phyloP scores from a whole-genome alignment of 2,888 invertebrate species.

The Andricus curvator region DNA sequence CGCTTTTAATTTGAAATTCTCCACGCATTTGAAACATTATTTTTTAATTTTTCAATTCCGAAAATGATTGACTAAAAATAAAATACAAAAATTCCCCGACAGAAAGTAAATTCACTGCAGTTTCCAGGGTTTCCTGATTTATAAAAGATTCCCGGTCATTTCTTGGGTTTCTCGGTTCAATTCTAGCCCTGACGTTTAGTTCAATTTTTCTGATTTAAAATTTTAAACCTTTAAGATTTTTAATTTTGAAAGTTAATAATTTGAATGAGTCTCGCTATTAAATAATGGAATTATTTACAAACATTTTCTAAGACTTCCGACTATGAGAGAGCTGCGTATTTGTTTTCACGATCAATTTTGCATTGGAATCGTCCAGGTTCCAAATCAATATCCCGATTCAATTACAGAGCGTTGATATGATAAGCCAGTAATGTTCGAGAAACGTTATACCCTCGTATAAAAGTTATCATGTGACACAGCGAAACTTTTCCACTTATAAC shows the following conservation, averaged over 20 bases:
- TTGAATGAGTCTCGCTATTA: not conserved
- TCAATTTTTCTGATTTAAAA: too few species aligned
- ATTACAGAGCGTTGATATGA: not conserved
- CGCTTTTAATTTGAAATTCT: too few species aligned
- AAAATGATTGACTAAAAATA: too few species aligned
- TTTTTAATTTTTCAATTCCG: too few species aligned
- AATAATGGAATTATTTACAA: not conserved
- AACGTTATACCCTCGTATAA: not conserved
- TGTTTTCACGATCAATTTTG: not conserved
- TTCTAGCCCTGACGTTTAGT: too few species aligned
- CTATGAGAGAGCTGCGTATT: not conserved
- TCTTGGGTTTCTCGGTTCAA: too few species aligned
- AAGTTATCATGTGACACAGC: not conserved
- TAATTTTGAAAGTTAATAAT: not conserved
- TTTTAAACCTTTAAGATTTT: too few species aligned
- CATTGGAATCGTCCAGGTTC: not conserved
- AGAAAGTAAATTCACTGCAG: too few species aligned
- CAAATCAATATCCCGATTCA: slow-evolving; percentile 10
- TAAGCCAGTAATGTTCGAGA: not conserved
- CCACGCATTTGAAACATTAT: too few species aligned
- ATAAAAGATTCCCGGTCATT: too few species aligned
- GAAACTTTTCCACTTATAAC: not conserved
- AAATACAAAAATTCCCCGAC: too few species aligned
- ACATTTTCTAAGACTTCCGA: not conserved
- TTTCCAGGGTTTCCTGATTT: too few species aligned